Base-by-base conservation (phyloP, 2,113 vertebrate species). In the Tretioscincus oriximinensis region DNA sequence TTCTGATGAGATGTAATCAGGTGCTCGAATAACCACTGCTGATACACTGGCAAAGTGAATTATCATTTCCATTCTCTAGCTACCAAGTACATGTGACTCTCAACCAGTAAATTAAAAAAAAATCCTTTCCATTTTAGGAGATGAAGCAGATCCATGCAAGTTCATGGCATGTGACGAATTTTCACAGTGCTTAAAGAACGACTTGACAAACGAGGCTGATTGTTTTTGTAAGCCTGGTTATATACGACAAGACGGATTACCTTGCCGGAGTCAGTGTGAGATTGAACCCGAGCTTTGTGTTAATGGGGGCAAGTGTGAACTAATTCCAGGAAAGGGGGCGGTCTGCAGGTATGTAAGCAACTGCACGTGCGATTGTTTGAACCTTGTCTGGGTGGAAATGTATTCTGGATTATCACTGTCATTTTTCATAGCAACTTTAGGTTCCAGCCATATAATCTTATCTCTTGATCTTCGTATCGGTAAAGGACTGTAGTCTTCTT, bases 121-220 rank as follows among this genome's bases (percentile, higher is more conserved):
- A 81, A 16, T 29, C 68, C 77, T 9, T 45, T 87, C 76, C 86
- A 70, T 91, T 92, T 9, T 95, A 99, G 97, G 95, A n/a, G 97
- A 98, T 77, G 94, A 90, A 89, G 96, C 95, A 4, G 94, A 98
- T 61, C 94, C 96, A 28, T 99, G 97, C 92, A 97, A 96, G 89
- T 97, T 97, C 92, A 90, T 96, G 95, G 96, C 96, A 8, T 99
- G 98, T 8, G 94, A 94, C 0, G 87, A 95, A 64, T 96, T 95
- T 41, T 96, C 97, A 0, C 92, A 92, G 76, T 98, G 98, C 58
- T 2, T 92, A 24, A 90, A 83, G 77, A 95, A 96, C 7, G 79
- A 92, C 75, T 49, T 90, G 92, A 96, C 93, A 0, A 87, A 87
- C 21, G 97, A 98, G 88, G 96, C 96, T 0, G 91, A 92, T 78